These are phyloP conservation scores for Montipora capricornis DNA, from an alignment of 64 coral and sea anemone genomes.

Conservation along the genomic window DNA sequence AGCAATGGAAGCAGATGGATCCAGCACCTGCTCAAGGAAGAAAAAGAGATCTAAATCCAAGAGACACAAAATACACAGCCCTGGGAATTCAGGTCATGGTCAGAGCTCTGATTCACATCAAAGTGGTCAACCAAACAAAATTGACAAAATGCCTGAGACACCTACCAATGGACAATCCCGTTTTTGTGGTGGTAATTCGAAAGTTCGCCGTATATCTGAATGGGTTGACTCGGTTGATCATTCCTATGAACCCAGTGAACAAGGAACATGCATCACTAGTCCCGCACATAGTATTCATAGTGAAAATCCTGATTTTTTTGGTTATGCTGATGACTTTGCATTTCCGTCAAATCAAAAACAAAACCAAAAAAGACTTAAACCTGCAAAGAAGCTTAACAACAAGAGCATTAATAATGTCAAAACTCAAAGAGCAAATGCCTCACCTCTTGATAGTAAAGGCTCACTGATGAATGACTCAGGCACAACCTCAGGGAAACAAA, in stretches of 20 bases:
- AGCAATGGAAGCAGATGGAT: background rate
- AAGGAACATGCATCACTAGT: background rate
- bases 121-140: background rate
- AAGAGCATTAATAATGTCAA: background rate
- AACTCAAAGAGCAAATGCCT: background rate
- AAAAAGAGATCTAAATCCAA: constrained; percentile 1
- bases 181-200: background rate
- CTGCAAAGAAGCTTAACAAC: background rate
- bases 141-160: background rate
- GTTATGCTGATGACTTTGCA: background rate
- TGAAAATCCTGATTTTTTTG: background rate
- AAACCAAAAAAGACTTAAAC: background rate
- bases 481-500: background rate
- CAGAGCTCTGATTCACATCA: background rate
- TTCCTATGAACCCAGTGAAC: constrained; percentile 40
- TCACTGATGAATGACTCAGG: background rate
- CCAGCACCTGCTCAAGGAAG: background rate
- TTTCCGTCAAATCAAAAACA: background rate
- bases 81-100: background rate
- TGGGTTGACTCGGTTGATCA: constrained; percentile 39
- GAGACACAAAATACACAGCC: background rate
- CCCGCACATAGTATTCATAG: background rate
- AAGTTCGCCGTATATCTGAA: constrained; percentile 12
- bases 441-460: background rate
- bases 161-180: background rate